phyloP scores from a whole-genome alignment of 2,888 invertebrate species.

The Bombylius major region DNA sequence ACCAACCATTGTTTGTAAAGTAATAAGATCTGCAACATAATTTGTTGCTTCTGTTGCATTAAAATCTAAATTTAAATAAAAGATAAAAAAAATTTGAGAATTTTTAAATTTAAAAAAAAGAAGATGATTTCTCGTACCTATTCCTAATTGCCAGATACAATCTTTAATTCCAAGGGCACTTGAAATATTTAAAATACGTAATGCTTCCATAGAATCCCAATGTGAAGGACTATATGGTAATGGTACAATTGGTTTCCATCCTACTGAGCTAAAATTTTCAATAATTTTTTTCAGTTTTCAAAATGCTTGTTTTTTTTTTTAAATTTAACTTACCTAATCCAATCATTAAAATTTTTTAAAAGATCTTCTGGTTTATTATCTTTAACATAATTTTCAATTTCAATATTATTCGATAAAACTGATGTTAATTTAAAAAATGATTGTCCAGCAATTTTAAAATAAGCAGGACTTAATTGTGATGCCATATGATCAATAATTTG shows the following conservation, averaged over 20 bases:
- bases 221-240: constrained; percentile 5
- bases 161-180: constrained; percentile 3
- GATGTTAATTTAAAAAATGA: constrained; percentile 3
- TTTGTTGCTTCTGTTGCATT: constrained; percentile 31
- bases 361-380: not conserved
- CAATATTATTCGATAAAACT: constrained; percentile 1
- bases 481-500: constrained; percentile 7
- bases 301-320: too few species aligned
- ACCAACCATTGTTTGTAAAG: constrained; percentile 51
- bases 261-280: not conserved
- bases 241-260: constrained; percentile 7
- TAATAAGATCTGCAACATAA: constrained; percentile 48
- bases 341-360: constrained; percentile 8
- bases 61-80: constrained; percentile 19
- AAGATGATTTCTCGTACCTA: not conserved
- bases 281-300: not conserved
- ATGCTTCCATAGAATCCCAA: constrained; percentile 6
- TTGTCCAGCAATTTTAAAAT: constrained; percentile 7
- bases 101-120: not conserved
- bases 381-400: not conserved
- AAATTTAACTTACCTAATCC: constrained; percentile 2
- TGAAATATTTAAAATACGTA: constrained; percentile 7
- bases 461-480: constrained; percentile 7
- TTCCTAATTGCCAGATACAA: constrained; percentile 9
- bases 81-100: not conserved